Conservation (phyloP, 2,113 vertebrate genomes). For the Paramisgurnus dabryanus region DNA sequence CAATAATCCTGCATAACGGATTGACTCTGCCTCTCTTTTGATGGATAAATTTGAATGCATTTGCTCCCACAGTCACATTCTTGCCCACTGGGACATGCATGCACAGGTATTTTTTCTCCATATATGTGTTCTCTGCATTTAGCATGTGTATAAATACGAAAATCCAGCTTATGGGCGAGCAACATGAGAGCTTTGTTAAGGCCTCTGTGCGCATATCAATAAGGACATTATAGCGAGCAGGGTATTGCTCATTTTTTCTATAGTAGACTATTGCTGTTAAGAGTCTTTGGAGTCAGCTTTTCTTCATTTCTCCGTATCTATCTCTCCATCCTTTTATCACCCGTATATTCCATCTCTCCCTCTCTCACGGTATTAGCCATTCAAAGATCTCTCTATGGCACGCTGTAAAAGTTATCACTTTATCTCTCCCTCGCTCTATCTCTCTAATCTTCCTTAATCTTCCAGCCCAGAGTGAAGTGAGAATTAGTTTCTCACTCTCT, state of each 20-base stretch:
- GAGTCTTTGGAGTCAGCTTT: conserved; percentile 63
- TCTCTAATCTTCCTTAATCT: conserved; percentile 79
- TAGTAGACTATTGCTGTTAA: conserved; percentile 59
- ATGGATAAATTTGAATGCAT: conserved; percentile 34
- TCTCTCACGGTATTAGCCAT: conserved; percentile 68
- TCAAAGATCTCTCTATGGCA: conserved; percentile 71
- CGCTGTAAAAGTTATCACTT: conserved; percentile 71
- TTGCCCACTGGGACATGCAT: conserved; percentile 20
- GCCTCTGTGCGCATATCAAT: conserved; percentile 6
- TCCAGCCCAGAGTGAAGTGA: conserved; percentile 76
- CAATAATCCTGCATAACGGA: conserved; percentile 76
- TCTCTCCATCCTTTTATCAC: conserved; percentile 39
- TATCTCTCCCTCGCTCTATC: conserved; percentile 66
- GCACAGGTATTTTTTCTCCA: not conserved
- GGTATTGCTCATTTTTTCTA: conserved; percentile 53
- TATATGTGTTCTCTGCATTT: not conserved
- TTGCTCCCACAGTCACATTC: conserved; percentile 7
- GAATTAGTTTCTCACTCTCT: conserved; percentile 78
- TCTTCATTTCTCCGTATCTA: conserved; percentile 54
- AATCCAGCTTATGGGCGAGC: not conserved
- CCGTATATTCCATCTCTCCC: conserved; percentile 51
- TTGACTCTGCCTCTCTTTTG: conserved; percentile 70
- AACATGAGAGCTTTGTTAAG: conserved; percentile 11
- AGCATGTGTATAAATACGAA: not conserved
- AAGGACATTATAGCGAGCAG: conserved; percentile 52